A percentile compares a stretch with the other conserved stretches of the same genome.
phyloP scores from a whole-genome alignment of 2,113 vertebrate species.

The Cranoglanis bouderius region DNA sequence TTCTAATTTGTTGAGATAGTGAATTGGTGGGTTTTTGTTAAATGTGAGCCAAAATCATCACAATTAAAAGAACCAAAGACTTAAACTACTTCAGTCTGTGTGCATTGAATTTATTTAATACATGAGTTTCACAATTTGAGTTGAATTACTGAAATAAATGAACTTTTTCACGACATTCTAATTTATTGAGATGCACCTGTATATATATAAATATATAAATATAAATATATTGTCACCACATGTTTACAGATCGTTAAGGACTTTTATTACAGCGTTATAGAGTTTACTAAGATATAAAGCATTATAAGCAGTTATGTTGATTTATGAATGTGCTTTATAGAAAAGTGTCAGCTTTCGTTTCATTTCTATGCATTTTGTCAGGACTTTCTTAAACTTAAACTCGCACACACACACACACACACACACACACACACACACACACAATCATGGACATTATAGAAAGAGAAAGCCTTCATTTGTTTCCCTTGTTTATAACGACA shows the following conservation, averaged over 20 bases:
- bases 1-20: too few relatives aligned
- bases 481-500: neutral
- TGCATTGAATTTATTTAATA: too few relatives aligned
- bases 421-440: neutral
- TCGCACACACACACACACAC: neutral
- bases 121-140: too few relatives aligned
- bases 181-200: too few relatives aligned
- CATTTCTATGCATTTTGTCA: conserved; percentile 15
- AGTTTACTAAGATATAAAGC: neutral
- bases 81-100: too few relatives aligned
- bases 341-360: neutral
- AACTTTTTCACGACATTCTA: too few relatives aligned
- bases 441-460: neutral
- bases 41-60: too few relatives aligned
- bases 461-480: neutral
- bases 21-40: too few relatives aligned
- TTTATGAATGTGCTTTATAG: conserved; percentile 14
- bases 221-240: neutral
- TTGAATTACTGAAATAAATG: too few relatives aligned
- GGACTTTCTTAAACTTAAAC: neutral
- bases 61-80: too few relatives aligned
- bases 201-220: too few relatives aligned
- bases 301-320: neutral
- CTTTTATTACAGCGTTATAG: neutral
- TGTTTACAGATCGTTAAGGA: conserved; percentile 12